Evolutionary conservation across 2,888 invertebrate species (phyloP).

Genomic region (Cryptosula pallasiana): DNA sequence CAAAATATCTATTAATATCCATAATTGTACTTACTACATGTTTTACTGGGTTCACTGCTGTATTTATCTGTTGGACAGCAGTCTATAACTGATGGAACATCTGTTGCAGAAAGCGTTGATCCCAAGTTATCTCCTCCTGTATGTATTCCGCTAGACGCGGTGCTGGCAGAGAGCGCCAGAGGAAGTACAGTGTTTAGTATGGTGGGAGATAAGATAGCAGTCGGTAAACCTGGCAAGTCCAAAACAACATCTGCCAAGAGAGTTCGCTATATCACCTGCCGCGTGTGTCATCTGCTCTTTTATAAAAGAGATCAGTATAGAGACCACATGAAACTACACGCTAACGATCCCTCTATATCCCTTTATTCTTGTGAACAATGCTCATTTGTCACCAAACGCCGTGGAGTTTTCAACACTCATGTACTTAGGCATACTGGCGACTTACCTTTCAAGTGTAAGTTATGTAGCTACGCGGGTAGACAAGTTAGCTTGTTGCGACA

Average conservation of each 20-base stretch:
- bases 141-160: neutral
- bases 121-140: neutral
- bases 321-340: neutral
- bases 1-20: too few relatives aligned
- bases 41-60: too few relatives aligned
- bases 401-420: conserved; percentile 1
- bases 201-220: neutral
- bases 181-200: neutral
- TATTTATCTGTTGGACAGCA: too few relatives aligned
- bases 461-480: neutral
- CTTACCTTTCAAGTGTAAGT: neutral
- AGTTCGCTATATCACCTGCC: neutral
- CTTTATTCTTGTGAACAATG: neutral
- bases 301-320: conserved; percentile 7
- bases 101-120: too few relatives aligned
- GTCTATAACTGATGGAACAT: too few relatives aligned
- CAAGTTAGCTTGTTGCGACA: neutral
- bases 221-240: neutral
- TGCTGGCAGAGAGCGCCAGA: too few relatives aligned
- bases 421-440: neutral
- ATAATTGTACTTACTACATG: too few relatives aligned
- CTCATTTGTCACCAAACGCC: neutral
- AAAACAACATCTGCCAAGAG: neutral
- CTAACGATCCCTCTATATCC: neutral
- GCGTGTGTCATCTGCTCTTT: neutral